phyloP scores from a whole-genome alignment of 2,797 vertebrate genomes.

The Xenopus petersii region DNA sequence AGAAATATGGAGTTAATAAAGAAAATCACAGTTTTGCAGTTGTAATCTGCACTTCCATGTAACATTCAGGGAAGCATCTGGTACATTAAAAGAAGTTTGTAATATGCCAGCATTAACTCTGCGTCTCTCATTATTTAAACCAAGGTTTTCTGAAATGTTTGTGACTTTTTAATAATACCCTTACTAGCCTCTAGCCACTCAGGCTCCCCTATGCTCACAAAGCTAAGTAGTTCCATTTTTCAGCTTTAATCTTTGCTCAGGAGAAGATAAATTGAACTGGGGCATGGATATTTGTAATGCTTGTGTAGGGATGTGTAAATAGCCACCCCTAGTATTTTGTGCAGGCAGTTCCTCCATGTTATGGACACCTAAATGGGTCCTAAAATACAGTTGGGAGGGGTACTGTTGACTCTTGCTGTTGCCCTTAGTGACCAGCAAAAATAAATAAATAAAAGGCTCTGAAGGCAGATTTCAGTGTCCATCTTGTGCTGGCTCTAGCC shows the following conservation, averaged over 20 bases:
- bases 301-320: too few relatives aligned
- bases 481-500: too few relatives aligned
- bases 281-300: constrained; percentile 29
- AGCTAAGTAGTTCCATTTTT: constrained; percentile 49
- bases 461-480: too few relatives aligned
- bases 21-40: constrained; percentile 20
- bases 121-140: constrained; percentile 44
- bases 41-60: constrained; percentile 20
- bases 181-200: constrained; percentile 40
- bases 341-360: too few relatives aligned
- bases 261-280: constrained; percentile 43
- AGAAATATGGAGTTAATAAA: constrained; percentile 28
- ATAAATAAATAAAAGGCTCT: too few relatives aligned
- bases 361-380: too few relatives aligned
- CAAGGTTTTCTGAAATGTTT: constrained; percentile 46
- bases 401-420: too few relatives aligned
- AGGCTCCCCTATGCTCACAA: constrained; percentile 42
- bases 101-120: constrained; percentile 35
- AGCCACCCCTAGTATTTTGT: too few relatives aligned
- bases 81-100: constrained; percentile 40
- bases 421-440: too few relatives aligned
- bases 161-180: constrained; percentile 47
- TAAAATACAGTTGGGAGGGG: too few relatives aligned
- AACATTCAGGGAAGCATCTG: constrained; percentile 38
- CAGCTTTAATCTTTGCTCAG: constrained; percentile 44